Percentiles rank a stretch among this genome's conserved stretches.
Evolutionary conservation across 2,113 vertebrate genomes (phyloP).

Genomic region (Proterorhinus semilunaris): DNA sequence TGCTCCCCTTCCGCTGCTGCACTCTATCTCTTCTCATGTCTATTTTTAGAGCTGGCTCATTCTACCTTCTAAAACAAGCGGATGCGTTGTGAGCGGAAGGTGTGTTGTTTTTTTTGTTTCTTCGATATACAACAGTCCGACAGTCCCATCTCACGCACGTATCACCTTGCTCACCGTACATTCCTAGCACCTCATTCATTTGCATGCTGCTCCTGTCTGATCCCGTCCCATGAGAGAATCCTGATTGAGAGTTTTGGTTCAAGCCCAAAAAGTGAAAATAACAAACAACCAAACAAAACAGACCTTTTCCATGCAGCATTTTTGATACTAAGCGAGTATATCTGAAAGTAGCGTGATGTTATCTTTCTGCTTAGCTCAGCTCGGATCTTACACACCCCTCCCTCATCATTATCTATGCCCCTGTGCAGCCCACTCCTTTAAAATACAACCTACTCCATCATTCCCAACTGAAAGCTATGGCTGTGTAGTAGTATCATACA

Average conservation of each 20-base stretch:
- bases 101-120: constrained; percentile 39
- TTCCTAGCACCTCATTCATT: constrained; percentile 40
- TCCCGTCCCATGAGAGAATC: constrained; percentile 37
- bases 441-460: constrained; percentile 41
- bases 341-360: constrained; percentile 50
- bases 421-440: constrained; percentile 37
- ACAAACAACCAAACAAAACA: constrained; percentile 34
- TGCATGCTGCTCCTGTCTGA: constrained; percentile 54
- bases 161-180: constrained; percentile 32
- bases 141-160: constrained; percentile 35
- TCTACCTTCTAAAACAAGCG: constrained; percentile 77
- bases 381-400: constrained; percentile 62
- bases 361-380: constrained; percentile 73
- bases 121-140: constrained; percentile 43
- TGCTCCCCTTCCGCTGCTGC: constrained; percentile 68
- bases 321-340: constrained; percentile 35
- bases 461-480: constrained; percentile 30
- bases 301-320: constrained; percentile 49
- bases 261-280: constrained; percentile 46
- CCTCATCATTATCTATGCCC: constrained; percentile 67
- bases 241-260: constrained; percentile 67
- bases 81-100: constrained; percentile 70
- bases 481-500: constrained; percentile 37
- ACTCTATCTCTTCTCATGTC: constrained; percentile 65
- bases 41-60: constrained; percentile 82